Percentiles rank a stretch among this genome's conserved stretches.
Evolutionary conservation across 2,888 invertebrate species (phyloP).

Genomic region (Pristionchus maxplancki): DNA sequence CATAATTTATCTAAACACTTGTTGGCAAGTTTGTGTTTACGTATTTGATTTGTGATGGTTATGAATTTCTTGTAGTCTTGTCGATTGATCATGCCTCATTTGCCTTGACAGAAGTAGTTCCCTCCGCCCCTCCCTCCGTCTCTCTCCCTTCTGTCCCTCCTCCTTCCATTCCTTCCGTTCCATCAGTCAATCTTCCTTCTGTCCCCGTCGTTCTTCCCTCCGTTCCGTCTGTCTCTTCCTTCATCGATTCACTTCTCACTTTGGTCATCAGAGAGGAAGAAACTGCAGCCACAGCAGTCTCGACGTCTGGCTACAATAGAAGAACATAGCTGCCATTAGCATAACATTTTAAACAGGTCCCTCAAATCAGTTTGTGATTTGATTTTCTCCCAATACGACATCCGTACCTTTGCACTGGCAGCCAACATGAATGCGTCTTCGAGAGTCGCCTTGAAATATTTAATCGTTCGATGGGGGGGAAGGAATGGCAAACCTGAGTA

Average conservation of each 20-base stretch:
- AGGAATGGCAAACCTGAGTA: not conserved
- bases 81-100: not conserved
- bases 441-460: not conserved
- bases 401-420: not conserved
- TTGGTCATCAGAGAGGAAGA: not conserved
- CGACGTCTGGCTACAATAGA: slow-evolving; percentile 16
- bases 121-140: not conserved
- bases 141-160: not conserved
- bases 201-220: not conserved
- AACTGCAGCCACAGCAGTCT: not conserved
- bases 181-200: not conserved
- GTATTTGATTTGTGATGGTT: not conserved
- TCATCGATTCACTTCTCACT: not conserved
- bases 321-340: too few species aligned
- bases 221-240: not conserved
- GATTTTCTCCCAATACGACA: too few species aligned
- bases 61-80: not conserved
- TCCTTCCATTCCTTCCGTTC: slow-evolving; percentile 3
- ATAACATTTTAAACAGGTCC: too few species aligned
- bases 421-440: slow-evolving; percentile 20
- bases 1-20: not conserved
- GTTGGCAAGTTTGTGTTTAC: not conserved
- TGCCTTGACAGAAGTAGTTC: not conserved
- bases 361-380: too few species aligned
- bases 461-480: not conserved